Conservation (phyloP, 2,888 invertebrate genomes). For the Nomada hirtipes region DNA sequence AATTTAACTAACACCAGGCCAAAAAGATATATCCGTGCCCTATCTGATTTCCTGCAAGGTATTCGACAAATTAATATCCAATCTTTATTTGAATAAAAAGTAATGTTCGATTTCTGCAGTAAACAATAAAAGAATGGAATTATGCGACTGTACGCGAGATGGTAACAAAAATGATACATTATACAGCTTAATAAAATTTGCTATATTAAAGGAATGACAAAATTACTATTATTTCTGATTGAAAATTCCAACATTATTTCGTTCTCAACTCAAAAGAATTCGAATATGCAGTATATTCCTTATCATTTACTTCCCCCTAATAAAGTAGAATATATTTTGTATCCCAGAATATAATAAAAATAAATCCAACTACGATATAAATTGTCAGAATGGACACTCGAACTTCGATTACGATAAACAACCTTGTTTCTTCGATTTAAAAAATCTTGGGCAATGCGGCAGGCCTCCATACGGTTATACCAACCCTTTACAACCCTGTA, state of each 20-base stretch:
- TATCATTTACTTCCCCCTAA: background rate
- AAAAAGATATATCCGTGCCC: conserved; percentile 66
- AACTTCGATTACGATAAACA: conserved; percentile 39
- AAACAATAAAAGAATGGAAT: too few relatives aligned
- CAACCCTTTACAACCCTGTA: conserved; percentile 72
- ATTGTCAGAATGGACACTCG: conserved; percentile 58
- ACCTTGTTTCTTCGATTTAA: conserved; percentile 76
- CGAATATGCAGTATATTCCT: background rate
- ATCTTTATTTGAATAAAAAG: too few relatives aligned
- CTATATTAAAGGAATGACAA: too few relatives aligned
- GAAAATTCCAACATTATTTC: background rate
- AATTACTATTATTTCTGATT: too few relatives aligned
- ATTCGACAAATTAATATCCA: conserved; percentile 1
- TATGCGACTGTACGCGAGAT: too few relatives aligned
- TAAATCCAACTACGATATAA: conserved; percentile 63
- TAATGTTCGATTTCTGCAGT: too few relatives aligned
- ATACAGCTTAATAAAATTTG: too few relatives aligned
- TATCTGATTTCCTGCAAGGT: conserved; percentile 73
- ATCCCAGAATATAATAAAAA: conserved; percentile 70
- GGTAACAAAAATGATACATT: too few relatives aligned
- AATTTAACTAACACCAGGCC: conserved; percentile 49
- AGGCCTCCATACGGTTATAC: conserved; percentile 77
- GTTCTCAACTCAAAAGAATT: background rate
- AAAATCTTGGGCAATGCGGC: conserved; percentile 72
- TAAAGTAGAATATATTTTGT: background rate